A percentile compares a stretch with the other conserved stretches of the same genome.
Conservation (phyloP, 2,113 vertebrate species). For the Euleptes europaea region DNA sequence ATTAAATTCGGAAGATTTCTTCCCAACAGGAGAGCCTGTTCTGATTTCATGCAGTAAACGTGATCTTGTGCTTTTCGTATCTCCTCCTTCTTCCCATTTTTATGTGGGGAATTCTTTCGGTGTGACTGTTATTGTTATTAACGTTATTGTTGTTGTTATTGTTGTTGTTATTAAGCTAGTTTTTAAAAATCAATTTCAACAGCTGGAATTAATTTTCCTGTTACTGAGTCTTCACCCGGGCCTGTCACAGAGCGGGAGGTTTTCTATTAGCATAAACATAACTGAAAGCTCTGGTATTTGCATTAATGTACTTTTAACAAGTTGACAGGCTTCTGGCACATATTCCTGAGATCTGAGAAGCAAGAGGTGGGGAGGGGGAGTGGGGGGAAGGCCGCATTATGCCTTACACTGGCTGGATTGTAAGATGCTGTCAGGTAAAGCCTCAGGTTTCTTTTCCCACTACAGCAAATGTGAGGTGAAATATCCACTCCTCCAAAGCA, state of each 20-base stretch:
- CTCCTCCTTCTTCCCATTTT: conserved; percentile 32
- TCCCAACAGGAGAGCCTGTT: conserved; percentile 62
- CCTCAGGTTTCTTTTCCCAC: conserved; percentile 63
- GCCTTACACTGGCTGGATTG: conserved; percentile 65
- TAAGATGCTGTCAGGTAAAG: conserved; percentile 74
- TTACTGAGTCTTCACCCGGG: conserved; percentile 74
- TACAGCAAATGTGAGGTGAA: conserved; percentile 58
- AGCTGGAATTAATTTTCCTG: conserved; percentile 79
- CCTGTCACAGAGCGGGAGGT: conserved; percentile 72
- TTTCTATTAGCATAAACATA: conserved; percentile 80
- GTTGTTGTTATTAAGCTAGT: conserved; percentile 69
- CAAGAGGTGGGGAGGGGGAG: conserved; percentile 34
- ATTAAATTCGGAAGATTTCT: conserved; percentile 70
- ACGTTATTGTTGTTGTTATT: not conserved
- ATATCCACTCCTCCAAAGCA: conserved; percentile 59
- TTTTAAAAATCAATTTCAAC: conserved; percentile 73
- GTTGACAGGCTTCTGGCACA: conserved; percentile 77
- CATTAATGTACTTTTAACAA: conserved; percentile 76
- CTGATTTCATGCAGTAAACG: conserved; percentile 65
- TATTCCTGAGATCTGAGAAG: conserved; percentile 68
- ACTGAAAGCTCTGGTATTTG: conserved; percentile 79
- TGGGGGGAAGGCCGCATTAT: conserved; percentile 67
- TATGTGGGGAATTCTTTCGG: conserved; percentile 55
- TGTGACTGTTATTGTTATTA: not conserved
- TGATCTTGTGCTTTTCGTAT: conserved; percentile 64